A percentile compares a stretch with the other conserved stretches of the same genome.
phyloP scores from a whole-genome alignment of 2,797 vertebrate genomes.

The Labroides dimidiatus region DNA sequence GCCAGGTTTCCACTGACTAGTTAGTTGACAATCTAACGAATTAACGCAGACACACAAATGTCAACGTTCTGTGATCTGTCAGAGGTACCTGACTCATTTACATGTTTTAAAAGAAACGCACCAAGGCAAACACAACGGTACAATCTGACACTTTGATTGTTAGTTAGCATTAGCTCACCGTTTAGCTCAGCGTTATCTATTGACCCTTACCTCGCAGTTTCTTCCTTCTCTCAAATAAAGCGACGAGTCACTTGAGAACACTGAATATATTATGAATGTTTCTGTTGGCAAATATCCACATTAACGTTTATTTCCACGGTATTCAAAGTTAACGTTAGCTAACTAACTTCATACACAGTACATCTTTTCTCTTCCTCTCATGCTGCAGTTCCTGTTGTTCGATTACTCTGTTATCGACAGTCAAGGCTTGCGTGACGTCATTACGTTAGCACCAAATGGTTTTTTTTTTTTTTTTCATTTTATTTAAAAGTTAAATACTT shows the following conservation, averaged over 20 bases:
- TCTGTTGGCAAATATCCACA: not conserved
- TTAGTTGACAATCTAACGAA: not conserved
- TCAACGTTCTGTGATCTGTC: not conserved
- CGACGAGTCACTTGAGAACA: conserved; percentile 15
- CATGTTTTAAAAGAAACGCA: not conserved
- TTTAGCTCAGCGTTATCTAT: not conserved
- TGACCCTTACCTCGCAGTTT: conserved; percentile 60
- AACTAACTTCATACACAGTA: conserved; percentile 45
- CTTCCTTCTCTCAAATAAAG: conserved; percentile 40
- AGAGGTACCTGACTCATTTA: not conserved
- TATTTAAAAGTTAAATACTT: no score
- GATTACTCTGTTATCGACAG: conserved; percentile 53
- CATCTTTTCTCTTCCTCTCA: conserved; percentile 17
- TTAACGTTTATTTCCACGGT: not conserved
- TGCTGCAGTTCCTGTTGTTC: conserved; percentile 65
- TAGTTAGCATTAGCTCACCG: conserved; percentile 55
- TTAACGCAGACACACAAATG: not conserved
- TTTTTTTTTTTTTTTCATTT: no score
- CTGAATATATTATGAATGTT: not conserved
- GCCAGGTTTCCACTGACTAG: not conserved
- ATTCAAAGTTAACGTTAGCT: conserved; percentile 8
- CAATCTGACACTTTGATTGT: not conserved
- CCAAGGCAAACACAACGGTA: not conserved
- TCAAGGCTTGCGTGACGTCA: conserved; percentile 16
- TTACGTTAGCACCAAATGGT: conserved; percentile 3